Evolutionary conservation across 2,797 vertebrate species (phyloP).

Genomic region (Acanthopagrus latus): DNA sequence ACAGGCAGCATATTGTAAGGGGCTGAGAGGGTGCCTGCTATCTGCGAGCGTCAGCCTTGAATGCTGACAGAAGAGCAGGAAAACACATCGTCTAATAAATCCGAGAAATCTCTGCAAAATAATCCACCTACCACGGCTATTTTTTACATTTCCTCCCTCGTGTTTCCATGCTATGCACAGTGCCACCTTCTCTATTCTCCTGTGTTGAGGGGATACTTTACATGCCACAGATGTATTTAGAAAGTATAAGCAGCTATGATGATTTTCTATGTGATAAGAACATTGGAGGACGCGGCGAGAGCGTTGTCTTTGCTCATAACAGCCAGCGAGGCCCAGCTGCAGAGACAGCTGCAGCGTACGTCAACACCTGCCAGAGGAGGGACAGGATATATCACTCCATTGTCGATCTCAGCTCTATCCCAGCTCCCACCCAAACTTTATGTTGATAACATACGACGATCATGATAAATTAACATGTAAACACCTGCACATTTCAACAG

Average conservation of each 20-base stretch:
- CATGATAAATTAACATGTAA: constrained; percentile 54
- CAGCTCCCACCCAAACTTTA: constrained; percentile 42
- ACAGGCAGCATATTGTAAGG: constrained; percentile 16
- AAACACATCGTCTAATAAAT: constrained; percentile 4
- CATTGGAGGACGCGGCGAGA: constrained; percentile 27
- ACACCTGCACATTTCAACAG: constrained; percentile 60
- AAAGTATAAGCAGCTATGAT: constrained; percentile 37
- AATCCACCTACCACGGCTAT: neutral
- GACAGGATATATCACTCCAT: constrained; percentile 53
- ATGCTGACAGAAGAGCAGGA: constrained; percentile 26
- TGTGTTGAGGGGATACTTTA: neutral
- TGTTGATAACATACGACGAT: constrained; percentile 29
- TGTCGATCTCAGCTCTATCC: constrained; percentile 39
- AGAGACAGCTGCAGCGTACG: constrained; percentile 62
- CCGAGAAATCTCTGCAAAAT: constrained; percentile 2
- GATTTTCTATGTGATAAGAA: constrained; percentile 55
- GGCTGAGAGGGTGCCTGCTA: constrained; percentile 12
- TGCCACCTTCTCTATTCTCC: neutral
- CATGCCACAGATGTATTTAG: constrained; percentile 20
- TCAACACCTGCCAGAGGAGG: constrained; percentile 65
- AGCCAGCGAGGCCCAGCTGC: constrained; percentile 66
- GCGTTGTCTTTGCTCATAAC: constrained; percentile 59
- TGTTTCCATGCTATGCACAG: constrained; percentile 1
- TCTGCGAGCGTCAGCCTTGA: constrained; percentile 29
- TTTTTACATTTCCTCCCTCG: neutral